phyloP scores from a whole-genome alignment of 2,113 vertebrate genomes.

The Onychostruthus taczanowskii region DNA sequence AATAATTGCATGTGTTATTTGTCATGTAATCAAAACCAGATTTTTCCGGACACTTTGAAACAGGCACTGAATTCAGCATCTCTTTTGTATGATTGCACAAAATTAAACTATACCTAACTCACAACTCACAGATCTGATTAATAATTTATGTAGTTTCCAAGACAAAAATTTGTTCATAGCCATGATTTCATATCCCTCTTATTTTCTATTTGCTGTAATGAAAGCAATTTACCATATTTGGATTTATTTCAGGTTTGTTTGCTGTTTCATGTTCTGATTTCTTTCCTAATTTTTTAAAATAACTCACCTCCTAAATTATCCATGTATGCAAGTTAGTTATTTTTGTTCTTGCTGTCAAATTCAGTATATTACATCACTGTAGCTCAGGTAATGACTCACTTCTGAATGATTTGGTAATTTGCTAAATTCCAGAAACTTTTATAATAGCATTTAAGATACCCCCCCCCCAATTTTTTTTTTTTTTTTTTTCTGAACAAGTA shows the following conservation, averaged over 20 bases:
- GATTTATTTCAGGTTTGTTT: conserved; percentile 36
- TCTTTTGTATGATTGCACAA: neutral
- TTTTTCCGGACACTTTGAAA: neutral
- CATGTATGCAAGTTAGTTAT: conserved; percentile 1
- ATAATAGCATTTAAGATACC: conserved; percentile 3
- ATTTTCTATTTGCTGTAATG: neutral
- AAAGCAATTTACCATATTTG: conserved; percentile 18
- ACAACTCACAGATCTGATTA: neutral
- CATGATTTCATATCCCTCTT: neutral
- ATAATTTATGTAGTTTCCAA: neutral
- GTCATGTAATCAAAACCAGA: neutral
- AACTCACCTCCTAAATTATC: neutral
- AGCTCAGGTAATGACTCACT: conserved; percentile 44
- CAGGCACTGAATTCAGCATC: neutral
- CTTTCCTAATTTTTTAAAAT: conserved; percentile 9
- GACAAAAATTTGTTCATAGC: neutral
- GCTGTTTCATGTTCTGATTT: neutral
- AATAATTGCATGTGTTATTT: neutral
- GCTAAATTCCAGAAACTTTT: conserved; percentile 32
- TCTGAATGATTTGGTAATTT: conserved; percentile 32
- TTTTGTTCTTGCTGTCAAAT: conserved; percentile 10
- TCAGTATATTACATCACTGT: neutral
- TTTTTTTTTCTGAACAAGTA: neutral
- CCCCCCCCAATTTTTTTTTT: neutral
- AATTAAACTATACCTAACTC: neutral